Evolutionary conservation across 2,888 invertebrate genomes (phyloP).

Genomic region (Drosophila tanythrix): DNA sequence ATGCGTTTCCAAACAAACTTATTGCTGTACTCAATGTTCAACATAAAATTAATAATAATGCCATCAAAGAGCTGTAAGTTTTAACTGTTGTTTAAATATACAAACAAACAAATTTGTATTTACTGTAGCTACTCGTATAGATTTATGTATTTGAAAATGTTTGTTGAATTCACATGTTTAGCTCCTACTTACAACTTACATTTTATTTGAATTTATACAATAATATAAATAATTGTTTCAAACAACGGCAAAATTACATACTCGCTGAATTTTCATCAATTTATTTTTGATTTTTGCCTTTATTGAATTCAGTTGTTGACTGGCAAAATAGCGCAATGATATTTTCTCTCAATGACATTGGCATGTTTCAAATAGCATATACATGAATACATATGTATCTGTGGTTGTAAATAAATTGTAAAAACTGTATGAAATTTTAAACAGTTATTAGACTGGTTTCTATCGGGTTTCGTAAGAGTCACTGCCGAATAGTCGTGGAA

Average conservation of each 20-base stretch:
- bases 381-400: conserved; percentile 8
- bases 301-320: neutral
- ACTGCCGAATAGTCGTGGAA: neutral
- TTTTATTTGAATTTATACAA: neutral
- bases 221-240: conserved; percentile 9
- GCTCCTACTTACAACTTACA: neutral
- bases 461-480: neutral
- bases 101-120: conserved; percentile 16
- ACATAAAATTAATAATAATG: conserved; percentile 19
- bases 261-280: neutral
- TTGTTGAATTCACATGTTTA: conserved; percentile 10
- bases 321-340: conserved; percentile 14
- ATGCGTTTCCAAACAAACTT: conserved; percentile 2
- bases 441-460: neutral
- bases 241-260: neutral
- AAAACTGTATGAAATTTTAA: conserved; percentile 33
- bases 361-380: conserved; percentile 7
- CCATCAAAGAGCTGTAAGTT: conserved; percentile 69
- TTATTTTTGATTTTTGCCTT: neutral
- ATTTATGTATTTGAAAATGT: conserved; percentile 1
- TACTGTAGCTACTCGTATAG: conserved; percentile 7
- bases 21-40: conserved; percentile 29
- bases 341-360: conserved; percentile 7
- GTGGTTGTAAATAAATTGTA: conserved; percentile 49
- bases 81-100: conserved; percentile 54